Base-by-base conservation (phyloP, 2,888 invertebrate species). In the Pristionchus fissidentatus region DNA sequence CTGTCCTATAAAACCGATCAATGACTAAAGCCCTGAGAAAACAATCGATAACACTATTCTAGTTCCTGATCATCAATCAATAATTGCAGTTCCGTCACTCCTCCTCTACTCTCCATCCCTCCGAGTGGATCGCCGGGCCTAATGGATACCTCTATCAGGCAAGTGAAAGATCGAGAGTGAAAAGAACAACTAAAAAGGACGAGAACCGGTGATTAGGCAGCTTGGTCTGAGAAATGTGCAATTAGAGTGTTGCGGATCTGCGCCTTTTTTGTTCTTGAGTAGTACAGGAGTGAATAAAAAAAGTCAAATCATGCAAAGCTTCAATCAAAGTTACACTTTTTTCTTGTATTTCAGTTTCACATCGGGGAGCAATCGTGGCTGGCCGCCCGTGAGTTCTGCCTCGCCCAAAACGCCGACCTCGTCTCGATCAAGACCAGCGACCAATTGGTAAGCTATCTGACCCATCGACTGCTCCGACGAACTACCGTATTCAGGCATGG, bases 361-460 rank as follows among this genome's bases (percentile, higher is more conserved):
- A 83, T 88, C 26, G 89, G 89, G 19, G 85, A 87, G 35, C 89
- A 88, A 62, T 90, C 89, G 0, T 89, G 89, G 89, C 38, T 89
- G 66, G 85, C 85, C 19, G 89, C 89, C 15, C 84, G 89, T 8
- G 89, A 89, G 82, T 83, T 79, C n/a, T 89, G 89, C 60, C 83
- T 89, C 29, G 86, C 88, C n/a, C 85, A 89, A 82, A 90, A 89
- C 75, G 86, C 90, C 15, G 90, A 90, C 78, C 84, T 89, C 26
- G 85, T 88, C n/a, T 85, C 86, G 7, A 90, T 89, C 77, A 43
- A 62, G 13, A 62, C 77, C 5, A 43, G 52, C 29, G 86, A 87
- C 13, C 89, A 89, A 49, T 52, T 89, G 85, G 89, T 85, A 43
- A 38, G n/a, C n/a, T 15, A 57, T 79, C 70, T 70, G 70, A 26